These are phyloP conservation scores for Cyrtorhinus lividipennis DNA, from an alignment of 1,140 invertebrate genomes.

Conservation along the genomic window DNA sequence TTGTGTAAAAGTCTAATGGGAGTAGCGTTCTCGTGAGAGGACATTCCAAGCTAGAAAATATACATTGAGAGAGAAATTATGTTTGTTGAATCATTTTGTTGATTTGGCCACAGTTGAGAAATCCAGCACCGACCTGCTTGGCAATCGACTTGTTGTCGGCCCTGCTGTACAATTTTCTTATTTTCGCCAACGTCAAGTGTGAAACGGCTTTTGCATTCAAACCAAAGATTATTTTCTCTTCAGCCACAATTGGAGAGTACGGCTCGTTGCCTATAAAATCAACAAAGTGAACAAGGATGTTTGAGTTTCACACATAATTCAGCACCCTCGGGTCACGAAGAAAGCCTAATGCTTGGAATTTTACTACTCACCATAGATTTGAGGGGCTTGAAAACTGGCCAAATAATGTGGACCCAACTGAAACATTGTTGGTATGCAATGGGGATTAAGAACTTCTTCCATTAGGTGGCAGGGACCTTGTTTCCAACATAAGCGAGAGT, in stretches of 20 bases:
- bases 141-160: constrained; percentile 96
- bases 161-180: constrained; percentile 91
- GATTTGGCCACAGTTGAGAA: not conserved
- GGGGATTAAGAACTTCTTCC: constrained; percentile 73
- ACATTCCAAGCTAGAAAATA: constrained; percentile 75
- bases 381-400: constrained; percentile 69
- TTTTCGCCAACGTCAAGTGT: constrained; percentile 87
- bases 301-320: not conserved
- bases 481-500: constrained; percentile 80
- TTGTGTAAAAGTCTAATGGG: constrained; percentile 92
- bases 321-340: not conserved
- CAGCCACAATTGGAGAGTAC: constrained; percentile 57
- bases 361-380: constrained; percentile 42
- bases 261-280: constrained; percentile 51
- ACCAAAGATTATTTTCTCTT: constrained; percentile 91
- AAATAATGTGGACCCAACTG: constrained; percentile 81
- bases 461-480: constrained; percentile 87
- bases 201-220: constrained; percentile 91
- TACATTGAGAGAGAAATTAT: too few relatives aligned
- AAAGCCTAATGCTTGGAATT: not conserved
- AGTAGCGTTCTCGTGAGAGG: constrained; percentile 94
- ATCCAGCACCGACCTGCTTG: constrained; percentile 48
- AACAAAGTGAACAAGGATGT: too few relatives aligned
- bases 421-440: constrained; percentile 65
- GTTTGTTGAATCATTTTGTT: too few relatives aligned